These are phyloP conservation scores for Drosophila barbarae DNA, from an alignment of 2,888 invertebrate species.

Conservation along the genomic window DNA sequence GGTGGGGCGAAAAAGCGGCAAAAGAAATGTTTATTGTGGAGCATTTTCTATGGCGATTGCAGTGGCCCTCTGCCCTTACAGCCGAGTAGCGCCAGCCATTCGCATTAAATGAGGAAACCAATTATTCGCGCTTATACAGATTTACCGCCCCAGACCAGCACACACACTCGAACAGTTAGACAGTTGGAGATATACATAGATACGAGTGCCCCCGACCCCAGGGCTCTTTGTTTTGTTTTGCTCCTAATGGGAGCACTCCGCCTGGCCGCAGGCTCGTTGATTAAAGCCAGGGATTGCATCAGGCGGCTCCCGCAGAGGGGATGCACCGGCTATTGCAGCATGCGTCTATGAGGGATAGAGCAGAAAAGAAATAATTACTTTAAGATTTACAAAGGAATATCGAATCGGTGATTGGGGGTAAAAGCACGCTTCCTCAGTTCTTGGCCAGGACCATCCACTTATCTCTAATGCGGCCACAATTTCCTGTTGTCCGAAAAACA, in stretches of 20 bases:
- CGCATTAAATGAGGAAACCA: slow-evolving; percentile 79
- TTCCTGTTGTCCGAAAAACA: slow-evolving; percentile 63
- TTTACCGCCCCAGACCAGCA: slow-evolving; percentile 62
- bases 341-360: slow-evolving; percentile 3
- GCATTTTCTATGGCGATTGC: slow-evolving; percentile 71
- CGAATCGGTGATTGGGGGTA: not conserved
- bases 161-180: slow-evolving; percentile 45
- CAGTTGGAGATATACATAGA: slow-evolving; percentile 41
- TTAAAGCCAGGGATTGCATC: slow-evolving; percentile 55
- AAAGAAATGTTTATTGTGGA: slow-evolving; percentile 67
- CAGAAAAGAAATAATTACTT: slow-evolving; percentile 28
- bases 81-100: slow-evolving; percentile 61
- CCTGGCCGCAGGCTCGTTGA: slow-evolving; percentile 44
- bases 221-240: slow-evolving; percentile 46
- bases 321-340: slow-evolving; percentile 10
- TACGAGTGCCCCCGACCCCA: slow-evolving; percentile 28
- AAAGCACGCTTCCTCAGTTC: not conserved
- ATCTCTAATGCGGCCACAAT: slow-evolving; percentile 62
- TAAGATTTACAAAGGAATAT: slow-evolving; percentile 15
- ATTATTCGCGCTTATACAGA: slow-evolving; percentile 78
- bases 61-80: slow-evolving; percentile 42
- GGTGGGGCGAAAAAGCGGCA: slow-evolving; percentile 22
- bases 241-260: slow-evolving; percentile 41
- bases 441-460: slow-evolving; percentile 41
- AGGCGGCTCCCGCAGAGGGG: not conserved